Evolutionary conservation across 1,140 invertebrate species (phyloP).

Genomic region (Drosophila oshimai): DNA sequence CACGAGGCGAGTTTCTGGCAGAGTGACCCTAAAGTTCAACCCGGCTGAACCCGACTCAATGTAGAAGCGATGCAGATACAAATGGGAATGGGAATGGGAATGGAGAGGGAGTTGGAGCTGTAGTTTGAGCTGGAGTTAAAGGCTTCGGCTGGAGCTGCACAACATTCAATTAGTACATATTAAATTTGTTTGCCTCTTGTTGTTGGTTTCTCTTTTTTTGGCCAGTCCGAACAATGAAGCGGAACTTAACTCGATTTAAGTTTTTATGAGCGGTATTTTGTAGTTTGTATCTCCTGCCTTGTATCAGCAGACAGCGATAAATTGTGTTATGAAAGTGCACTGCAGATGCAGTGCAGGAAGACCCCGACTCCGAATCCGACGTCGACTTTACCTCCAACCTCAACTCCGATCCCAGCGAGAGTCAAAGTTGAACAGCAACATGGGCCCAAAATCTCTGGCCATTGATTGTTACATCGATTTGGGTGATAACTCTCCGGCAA

Average conservation of each 20-base stretch:
- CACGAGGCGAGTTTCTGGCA: conserved; percentile 45
- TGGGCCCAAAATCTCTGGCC: conserved; percentile 8
- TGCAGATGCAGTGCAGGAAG: conserved; percentile 34
- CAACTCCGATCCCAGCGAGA: conserved; percentile 3
- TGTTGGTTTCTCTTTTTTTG: conserved; percentile 37
- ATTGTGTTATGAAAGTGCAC: conserved; percentile 67
- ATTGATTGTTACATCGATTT: conserved; percentile 42
- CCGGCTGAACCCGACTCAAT: conserved; percentile 27
- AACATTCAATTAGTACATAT: conserved; percentile 74
- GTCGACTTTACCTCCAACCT: neutral
- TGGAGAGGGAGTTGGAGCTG: neutral
- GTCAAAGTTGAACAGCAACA: conserved; percentile 45
- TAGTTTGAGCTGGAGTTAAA: conserved; percentile 12
- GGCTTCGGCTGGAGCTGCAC: conserved; percentile 37
- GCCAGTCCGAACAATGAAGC: conserved; percentile 60
- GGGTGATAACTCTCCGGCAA: conserved; percentile 30
- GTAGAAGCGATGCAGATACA: conserved; percentile 46
- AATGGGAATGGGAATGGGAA: conserved; percentile 23
- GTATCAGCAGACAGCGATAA: conserved; percentile 61
- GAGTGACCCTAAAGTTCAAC: conserved; percentile 58
- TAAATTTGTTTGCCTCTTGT: conserved; percentile 59
- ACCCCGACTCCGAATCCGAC: conserved; percentile 8
- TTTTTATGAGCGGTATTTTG: conserved; percentile 68
- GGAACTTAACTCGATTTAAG: conserved; percentile 68
- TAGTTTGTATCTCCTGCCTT: conserved; percentile 50